Evolutionary conservation across 2,113 vertebrate genomes (phyloP), one percentile per base, ranked within the genome.

Genomic region (Anguilla japonica): DNA sequence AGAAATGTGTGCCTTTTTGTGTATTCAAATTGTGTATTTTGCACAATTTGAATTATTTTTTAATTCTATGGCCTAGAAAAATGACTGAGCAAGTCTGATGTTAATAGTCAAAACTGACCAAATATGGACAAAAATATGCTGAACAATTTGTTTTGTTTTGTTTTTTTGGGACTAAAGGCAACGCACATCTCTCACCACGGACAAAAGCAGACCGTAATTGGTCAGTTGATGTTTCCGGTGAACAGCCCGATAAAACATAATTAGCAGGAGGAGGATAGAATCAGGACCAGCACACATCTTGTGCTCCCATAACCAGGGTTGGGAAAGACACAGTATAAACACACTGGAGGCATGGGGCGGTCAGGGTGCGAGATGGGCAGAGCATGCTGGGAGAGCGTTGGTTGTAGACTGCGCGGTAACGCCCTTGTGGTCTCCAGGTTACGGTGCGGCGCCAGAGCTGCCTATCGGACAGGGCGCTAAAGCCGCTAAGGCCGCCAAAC

Each of bases 401-500:
- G 1, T 81, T 81, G 15, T 11, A 20, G 1, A 16, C 78, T 41
- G 80, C 46, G 39, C 6, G 14, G 41, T 40, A 34, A 43, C 39
- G 16, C 9, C 18, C 41, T 26, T 81, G 18, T 46, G 41, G 41
- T 81, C 50, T 43, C 26, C 29, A 39, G 46, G 75, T 79, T 84
- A 83, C 82, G 86, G 85, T 88, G 82, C 86, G 88, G 90, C 88
- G 83, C 57, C 80, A 83, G 83, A 83, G 41, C 34, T 60, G 18
- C 41, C 67, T n/a, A 60, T 22, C 15, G 67, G 63, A 79, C 85
- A 90, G 67, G 89, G 83, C 7, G 34, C 82, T 29, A 89, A 87
- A 86, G n/a, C n/a, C n/a, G n/a, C n/a, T n/a, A n/a, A n/a, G n/a
- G 34, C 83, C 29, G 75, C 87, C 39, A 91, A 81, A 60, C 40